Conservation (phyloP, 2,888 invertebrate species). For the Lutraria lutraria region DNA sequence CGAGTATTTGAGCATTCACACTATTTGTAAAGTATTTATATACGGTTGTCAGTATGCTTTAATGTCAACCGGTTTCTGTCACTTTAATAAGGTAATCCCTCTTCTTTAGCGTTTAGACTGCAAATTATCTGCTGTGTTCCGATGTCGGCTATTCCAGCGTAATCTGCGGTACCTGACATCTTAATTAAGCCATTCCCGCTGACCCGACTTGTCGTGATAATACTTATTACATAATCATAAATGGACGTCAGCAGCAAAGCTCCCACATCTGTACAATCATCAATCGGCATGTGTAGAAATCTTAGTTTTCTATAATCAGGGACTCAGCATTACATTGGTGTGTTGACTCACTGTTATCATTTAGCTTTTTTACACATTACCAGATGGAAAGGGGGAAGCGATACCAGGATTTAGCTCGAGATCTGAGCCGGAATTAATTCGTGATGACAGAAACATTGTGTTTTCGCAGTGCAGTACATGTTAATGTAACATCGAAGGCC, state of each 20-base stretch:
- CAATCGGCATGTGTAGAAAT: background rate
- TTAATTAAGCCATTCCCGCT: background rate
- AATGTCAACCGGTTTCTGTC: background rate
- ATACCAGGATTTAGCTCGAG: background rate
- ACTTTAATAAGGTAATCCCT: background rate
- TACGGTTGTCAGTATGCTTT: background rate
- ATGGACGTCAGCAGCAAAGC: background rate
- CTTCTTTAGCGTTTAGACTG: background rate
- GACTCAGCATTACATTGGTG: too few relatives aligned
- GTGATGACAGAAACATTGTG: slow-evolving; percentile 5
- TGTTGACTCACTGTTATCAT: too few relatives aligned
- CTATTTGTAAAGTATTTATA: background rate
- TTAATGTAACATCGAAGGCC: background rate
- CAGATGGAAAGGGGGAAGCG: background rate
- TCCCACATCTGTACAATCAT: background rate
- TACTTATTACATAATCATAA: background rate
- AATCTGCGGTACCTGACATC: background rate
- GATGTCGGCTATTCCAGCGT: background rate
- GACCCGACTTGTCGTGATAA: background rate
- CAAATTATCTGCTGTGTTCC: background rate
- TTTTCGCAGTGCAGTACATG: background rate
- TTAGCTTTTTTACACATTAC: background rate
- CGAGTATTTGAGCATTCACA: background rate
- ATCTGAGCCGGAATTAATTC: background rate
- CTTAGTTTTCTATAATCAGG: background rate